phyloP scores from a whole-genome alignment of 2,888 invertebrate genomes.

The Amorpha juglandis region DNA sequence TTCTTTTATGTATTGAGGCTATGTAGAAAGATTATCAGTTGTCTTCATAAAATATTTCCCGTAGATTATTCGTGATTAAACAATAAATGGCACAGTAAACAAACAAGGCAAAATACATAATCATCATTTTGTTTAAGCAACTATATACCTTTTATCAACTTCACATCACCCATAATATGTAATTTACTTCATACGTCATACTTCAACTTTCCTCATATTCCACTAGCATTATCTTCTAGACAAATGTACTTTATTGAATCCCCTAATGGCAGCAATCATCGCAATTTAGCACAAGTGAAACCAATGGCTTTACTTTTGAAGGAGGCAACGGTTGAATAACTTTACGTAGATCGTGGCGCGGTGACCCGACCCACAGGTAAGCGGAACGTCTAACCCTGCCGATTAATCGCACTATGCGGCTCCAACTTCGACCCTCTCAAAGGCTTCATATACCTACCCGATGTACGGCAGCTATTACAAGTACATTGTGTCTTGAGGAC shows the following conservation, averaged over 20 bases:
- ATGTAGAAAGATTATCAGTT: background rate
- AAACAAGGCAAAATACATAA: too few species aligned
- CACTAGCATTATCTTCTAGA: background rate
- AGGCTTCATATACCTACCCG: background rate
- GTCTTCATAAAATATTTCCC: background rate
- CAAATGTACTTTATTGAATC: background rate
- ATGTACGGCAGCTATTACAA: background rate
- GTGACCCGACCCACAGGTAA: slow-evolving; percentile 7
- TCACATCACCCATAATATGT: too few species aligned
- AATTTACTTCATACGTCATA: background rate
- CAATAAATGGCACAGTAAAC: too few species aligned
- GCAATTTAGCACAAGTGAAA: slow-evolving; percentile 9
- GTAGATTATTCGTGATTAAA: background rate
- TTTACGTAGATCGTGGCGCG: background rate
- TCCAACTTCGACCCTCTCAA: slow-evolving; percentile 8
- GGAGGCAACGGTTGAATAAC: background rate
- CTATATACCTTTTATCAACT: too few species aligned
- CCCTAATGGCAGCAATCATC: slow-evolving; percentile 6
- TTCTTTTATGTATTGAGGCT: background rate
- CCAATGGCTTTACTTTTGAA: slow-evolving; percentile 9
- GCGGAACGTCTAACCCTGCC: slow-evolving; percentile 5
- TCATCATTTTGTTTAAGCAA: too few species aligned
- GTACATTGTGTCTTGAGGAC: background rate
- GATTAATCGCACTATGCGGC: slow-evolving; percentile 11
- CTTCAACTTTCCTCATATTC: background rate